Evolutionary conservation across 2,797 vertebrate genomes (phyloP).

Genomic region (Cossypha heuglini): DNA sequence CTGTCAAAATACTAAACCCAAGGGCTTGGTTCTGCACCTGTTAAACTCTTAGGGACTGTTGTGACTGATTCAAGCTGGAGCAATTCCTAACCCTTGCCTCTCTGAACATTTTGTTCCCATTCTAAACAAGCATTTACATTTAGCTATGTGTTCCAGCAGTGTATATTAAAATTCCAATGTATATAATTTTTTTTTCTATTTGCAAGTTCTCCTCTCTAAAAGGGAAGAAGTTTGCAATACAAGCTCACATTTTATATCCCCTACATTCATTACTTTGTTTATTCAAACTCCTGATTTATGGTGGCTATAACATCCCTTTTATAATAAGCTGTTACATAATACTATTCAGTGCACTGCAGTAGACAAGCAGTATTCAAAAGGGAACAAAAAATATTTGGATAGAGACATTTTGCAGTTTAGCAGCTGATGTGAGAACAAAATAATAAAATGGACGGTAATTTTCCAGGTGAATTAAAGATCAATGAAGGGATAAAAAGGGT

Average conservation of each 20-base stretch:
- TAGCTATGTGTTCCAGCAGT: background rate
- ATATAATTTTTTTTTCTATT: background rate
- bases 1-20: background rate
- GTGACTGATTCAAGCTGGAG: background rate
- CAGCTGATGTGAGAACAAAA: slow-evolving; percentile 26
- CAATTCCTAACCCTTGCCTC: background rate
- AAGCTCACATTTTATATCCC: background rate
- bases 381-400: background rate
- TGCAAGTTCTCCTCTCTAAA: background rate
- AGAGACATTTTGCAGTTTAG: slow-evolving; percentile 42
- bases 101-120: background rate
- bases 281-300: slow-evolving; percentile 29
- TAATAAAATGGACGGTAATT: slow-evolving; percentile 29
- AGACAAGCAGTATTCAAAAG: slow-evolving; percentile 34
- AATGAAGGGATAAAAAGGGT: background rate
- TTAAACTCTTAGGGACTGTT: background rate
- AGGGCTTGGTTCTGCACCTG: background rate
- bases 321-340: slow-evolving; percentile 38
- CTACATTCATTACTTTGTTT: slow-evolving; percentile 14
- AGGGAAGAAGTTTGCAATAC: background rate
- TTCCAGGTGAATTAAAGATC: slow-evolving; percentile 5
- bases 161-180: background rate
- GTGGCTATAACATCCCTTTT: slow-evolving; percentile 8
- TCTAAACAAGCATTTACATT: background rate
- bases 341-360: slow-evolving; percentile 4